phyloP scores from a whole-genome alignment of 2,113 vertebrate genomes.

The Mesocricetus auratus region DNA sequence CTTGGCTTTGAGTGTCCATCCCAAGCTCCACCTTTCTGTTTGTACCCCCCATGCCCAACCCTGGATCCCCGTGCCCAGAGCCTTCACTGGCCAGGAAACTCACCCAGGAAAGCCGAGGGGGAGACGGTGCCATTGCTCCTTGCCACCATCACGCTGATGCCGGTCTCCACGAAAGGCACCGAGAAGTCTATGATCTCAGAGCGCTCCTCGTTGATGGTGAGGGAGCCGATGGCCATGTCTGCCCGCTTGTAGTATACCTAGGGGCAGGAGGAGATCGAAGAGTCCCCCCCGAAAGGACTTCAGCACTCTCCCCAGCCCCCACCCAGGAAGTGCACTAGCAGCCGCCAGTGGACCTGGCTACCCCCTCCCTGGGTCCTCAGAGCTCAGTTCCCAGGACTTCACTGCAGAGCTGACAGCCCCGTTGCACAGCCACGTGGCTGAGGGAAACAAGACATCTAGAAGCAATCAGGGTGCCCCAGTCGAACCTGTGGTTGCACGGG shows the following conservation, averaged over 20 bases:
- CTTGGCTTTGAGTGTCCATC: not conserved
- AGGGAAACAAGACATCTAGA: accelerated
- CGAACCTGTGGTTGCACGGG: not conserved
- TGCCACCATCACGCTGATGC: slow-evolving; percentile 99
- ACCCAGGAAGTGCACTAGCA: not conserved
- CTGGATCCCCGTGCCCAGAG: not conserved
- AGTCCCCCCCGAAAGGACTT: not conserved
- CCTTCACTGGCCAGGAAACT: slow-evolving; percentile 48
- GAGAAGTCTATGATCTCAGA: slow-evolving; percentile 99
- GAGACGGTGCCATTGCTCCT: slow-evolving; percentile 98
- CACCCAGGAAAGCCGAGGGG: slow-evolving; percentile 97
- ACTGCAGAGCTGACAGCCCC: not conserved
- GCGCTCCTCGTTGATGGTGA: slow-evolving; percentile 98
- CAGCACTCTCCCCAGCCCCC: not conserved
- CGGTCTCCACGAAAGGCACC: slow-evolving; percentile 98
- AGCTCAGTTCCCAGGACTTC: not conserved
- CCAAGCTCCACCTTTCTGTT: accelerated
- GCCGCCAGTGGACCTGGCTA: accelerated
- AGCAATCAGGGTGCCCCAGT: accelerated
- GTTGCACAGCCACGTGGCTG: not conserved
- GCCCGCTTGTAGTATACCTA: slow-evolving; percentile 98
- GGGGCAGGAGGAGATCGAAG: not conserved
- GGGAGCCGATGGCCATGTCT: slow-evolving; percentile 98
- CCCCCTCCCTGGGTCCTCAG: not conserved
- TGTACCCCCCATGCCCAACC: not conserved